Base-by-base conservation (phyloP, 2,113 vertebrate genomes). In the Montifringilla adamsi region DNA sequence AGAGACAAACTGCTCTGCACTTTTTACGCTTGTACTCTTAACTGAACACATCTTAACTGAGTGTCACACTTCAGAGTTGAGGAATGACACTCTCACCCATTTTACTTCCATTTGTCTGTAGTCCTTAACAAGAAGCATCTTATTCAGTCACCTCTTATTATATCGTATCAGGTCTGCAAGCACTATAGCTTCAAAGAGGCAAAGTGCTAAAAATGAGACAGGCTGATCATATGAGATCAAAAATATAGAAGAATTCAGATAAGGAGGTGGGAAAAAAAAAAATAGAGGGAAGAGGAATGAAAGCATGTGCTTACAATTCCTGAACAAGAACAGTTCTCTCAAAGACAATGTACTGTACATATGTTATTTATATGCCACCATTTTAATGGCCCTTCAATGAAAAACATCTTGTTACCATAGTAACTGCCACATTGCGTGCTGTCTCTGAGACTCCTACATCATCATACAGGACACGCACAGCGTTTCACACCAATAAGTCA, bases 321-420 rank as follows among this genome's bases (percentile, higher is more conserved):
- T 93, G 94, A 82, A 93, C 97, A 97, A 97, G 95, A 91, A 77
- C 93, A 44, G 77, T 74, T 94, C 89, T 95, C 89, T 95, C 87
- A 96, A 91, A 97, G 96, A 97, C 87, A 97, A 96, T 90, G 90
- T 94, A 97, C 84, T 83, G 35, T 95, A 97, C 97, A 97, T 96
- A 96, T 98, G 98, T 97, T 98, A 98, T 98, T 98, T 98, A 97
- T 98, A 97, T 94, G 94, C 77, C 97, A 97, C 92, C 86, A 96
- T 96, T 97, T 98, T 97, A 98, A 97, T 96, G 94, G 82, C 46
- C 95, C 60, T 96, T 97, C 97, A 97, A 97, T 97, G 95, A 94
- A 96, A 98, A 98, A 96, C 96, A 98, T 97, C 96, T 98, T 98
- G 97, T 97, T 97, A 39, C 97, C 92, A 97, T 98, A 91, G 98